These are phyloP conservation scores for Prionailurus bengalensis DNA, from an alignment of 2,113 vertebrate genomes.

Conservation along the genomic window DNA sequence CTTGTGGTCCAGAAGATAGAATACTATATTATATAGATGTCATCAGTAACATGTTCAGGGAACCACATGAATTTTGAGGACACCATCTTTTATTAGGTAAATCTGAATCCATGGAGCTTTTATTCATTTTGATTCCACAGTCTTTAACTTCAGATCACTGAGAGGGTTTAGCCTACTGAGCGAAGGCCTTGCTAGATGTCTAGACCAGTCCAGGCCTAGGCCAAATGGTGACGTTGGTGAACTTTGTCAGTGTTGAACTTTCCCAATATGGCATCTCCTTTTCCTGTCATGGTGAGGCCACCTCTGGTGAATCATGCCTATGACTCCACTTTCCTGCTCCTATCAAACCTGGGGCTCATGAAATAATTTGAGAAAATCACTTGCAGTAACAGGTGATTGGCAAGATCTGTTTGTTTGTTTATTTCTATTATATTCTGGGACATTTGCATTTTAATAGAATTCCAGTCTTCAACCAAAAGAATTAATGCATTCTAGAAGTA, in stretches of 20 bases:
- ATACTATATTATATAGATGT: not conserved
- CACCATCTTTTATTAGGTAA: not conserved
- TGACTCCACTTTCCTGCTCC: not conserved
- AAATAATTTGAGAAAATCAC: slow-evolving; percentile 62
- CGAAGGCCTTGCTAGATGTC: not conserved
- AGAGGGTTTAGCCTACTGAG: not conserved
- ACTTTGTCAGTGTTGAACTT: not conserved
- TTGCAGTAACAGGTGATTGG: slow-evolving; percentile 13
- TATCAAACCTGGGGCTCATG: not conserved
- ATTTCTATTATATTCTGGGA: not conserved
- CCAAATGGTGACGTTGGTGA: not conserved
- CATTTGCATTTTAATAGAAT: slow-evolving; percentile 67
- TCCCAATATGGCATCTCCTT: not conserved
- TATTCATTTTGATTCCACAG: not conserved
- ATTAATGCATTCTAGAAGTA: slow-evolving; percentile 45
- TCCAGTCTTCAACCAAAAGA: slow-evolving; percentile 47
- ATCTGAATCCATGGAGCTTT: not conserved
- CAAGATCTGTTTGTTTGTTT: not conserved
- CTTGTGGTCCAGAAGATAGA: not conserved
- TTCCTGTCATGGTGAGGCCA: not conserved
- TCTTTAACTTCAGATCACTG: not conserved
- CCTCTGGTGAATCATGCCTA: not conserved
- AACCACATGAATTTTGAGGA: not conserved
- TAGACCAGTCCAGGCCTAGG: not conserved
- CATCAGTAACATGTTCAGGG: not conserved